Evolutionary conservation across 37 sponge, comb jelly and placozoan species (phyloP).

Genomic region (Petrosia ficiformis): DNA sequence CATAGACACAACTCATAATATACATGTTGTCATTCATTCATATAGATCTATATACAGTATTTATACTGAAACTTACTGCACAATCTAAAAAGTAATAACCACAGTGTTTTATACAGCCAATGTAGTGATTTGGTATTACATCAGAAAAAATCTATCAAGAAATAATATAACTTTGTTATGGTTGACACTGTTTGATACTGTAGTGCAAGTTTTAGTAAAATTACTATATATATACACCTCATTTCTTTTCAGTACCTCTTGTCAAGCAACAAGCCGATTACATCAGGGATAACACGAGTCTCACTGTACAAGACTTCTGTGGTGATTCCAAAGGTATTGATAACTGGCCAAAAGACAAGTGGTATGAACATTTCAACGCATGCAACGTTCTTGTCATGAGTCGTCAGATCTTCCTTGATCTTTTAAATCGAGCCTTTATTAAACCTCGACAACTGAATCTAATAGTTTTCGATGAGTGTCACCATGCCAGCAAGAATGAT

Average conservation of each 20-base stretch:
- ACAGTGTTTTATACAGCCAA: no score
- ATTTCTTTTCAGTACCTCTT: slow-evolving; percentile 65
- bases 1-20: no score
- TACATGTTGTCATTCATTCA: no score
- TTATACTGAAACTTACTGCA: no score
- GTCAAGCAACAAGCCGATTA: slow-evolving; percentile 86
- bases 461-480: slow-evolving; percentile 97
- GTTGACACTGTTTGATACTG: no score
- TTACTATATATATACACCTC: no score
- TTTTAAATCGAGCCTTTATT: slow-evolving; percentile 50
- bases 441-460: slow-evolving; percentile 65
- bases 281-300: slow-evolving; percentile 46
- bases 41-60: no score
- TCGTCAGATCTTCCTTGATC: slow-evolving; percentile 74
- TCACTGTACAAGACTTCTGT: slow-evolving; percentile 65
- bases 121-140: no score
- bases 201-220: no score
- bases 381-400: slow-evolving; percentile 95
- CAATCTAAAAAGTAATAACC: no score
- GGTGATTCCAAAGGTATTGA: slow-evolving; percentile 81
- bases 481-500: slow-evolving; percentile 91
- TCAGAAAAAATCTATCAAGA: no score
- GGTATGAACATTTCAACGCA: slow-evolving; percentile 70
- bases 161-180: no score
- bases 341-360: slow-evolving; percentile 54